Evolutionary conservation across 2,113 vertebrate species (phyloP).

Genomic region (Willisornis vidua): DNA sequence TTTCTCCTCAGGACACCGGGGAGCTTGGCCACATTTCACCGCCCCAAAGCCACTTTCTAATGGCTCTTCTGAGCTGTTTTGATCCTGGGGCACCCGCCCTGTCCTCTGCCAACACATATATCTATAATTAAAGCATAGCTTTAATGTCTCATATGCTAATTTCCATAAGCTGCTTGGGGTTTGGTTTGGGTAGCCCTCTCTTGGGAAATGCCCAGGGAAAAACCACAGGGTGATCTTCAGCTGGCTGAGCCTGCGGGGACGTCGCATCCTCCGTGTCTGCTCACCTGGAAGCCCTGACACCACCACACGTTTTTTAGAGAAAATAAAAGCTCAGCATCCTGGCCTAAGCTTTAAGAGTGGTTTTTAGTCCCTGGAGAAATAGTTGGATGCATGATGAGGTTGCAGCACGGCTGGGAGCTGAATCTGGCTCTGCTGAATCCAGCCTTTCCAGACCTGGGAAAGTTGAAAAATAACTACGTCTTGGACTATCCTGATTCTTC

Average conservation of each 20-base stretch:
- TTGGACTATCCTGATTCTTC: neutral
- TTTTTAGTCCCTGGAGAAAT: neutral
- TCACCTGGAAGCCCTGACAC: neutral
- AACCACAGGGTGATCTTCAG: slow-evolving; percentile 27
- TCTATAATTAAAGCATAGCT: slow-evolving; percentile 50
- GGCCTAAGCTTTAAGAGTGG: neutral
- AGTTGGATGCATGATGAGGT: neutral
- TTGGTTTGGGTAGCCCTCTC: slow-evolving; percentile 21
- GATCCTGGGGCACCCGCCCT: slow-evolving; percentile 22
- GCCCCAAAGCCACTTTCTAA: neutral
- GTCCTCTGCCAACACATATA: slow-evolving; percentile 3
- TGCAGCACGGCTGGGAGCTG: neutral
- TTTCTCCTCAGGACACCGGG: neutral
- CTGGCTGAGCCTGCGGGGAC: neutral
- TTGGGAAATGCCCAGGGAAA: slow-evolving; percentile 56
- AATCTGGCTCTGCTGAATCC: neutral
- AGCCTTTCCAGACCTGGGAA: neutral
- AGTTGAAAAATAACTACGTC: neutral
- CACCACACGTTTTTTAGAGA: neutral
- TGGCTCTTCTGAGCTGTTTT: slow-evolving; percentile 28
- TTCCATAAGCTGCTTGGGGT: slow-evolving; percentile 6
- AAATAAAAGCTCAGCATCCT: neutral
- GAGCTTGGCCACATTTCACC: neutral
- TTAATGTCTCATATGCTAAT: slow-evolving; percentile 57
- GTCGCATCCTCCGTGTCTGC: neutral